Evolutionary conservation across 1,140 invertebrate species (phyloP).

Genomic region (Cyphomyrmex costatus): DNA sequence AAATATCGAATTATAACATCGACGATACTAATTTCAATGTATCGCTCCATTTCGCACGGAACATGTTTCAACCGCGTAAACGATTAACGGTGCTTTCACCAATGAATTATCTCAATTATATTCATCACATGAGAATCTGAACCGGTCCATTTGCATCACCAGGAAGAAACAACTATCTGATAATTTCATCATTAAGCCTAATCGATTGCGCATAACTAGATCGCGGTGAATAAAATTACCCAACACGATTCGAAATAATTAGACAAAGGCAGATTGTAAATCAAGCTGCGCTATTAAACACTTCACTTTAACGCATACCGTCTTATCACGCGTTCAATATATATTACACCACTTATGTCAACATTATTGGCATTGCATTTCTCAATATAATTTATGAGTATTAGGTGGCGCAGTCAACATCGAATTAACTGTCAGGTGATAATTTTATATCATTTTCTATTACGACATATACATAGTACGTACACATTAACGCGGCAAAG

Average conservation of each 20-base stretch:
- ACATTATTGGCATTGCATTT: constrained; percentile 30
- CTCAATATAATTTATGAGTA: constrained; percentile 36
- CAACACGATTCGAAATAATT: constrained; percentile 16
- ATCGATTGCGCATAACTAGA: constrained; percentile 24
- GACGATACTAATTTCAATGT: constrained; percentile 28
- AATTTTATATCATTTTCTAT: neutral
- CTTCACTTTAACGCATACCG: neutral
- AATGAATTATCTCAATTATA: constrained; percentile 46
- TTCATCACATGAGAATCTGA: constrained; percentile 23
- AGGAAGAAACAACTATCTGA: constrained; percentile 45
- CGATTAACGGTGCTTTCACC: constrained; percentile 38
- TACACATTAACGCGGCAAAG: neutral
- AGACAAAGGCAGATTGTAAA: constrained; percentile 42
- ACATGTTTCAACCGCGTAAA: constrained; percentile 29
- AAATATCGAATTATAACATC: constrained; percentile 31
- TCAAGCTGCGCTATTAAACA: constrained; percentile 28
- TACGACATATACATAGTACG: neutral
- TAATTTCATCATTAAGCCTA: constrained; percentile 39
- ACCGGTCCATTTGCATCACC: constrained; percentile 31
- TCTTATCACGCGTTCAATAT: constrained; percentile 37
- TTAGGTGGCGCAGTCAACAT: neutral
- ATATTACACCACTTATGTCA: constrained; percentile 9
- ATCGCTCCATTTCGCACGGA: constrained; percentile 14
- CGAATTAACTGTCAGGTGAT: constrained; percentile 1
- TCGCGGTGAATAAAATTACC: constrained; percentile 19